These are phyloP conservation scores for Drosophila sucinea DNA, from an alignment of 1,140 invertebrate genomes.

Conservation along the genomic window DNA sequence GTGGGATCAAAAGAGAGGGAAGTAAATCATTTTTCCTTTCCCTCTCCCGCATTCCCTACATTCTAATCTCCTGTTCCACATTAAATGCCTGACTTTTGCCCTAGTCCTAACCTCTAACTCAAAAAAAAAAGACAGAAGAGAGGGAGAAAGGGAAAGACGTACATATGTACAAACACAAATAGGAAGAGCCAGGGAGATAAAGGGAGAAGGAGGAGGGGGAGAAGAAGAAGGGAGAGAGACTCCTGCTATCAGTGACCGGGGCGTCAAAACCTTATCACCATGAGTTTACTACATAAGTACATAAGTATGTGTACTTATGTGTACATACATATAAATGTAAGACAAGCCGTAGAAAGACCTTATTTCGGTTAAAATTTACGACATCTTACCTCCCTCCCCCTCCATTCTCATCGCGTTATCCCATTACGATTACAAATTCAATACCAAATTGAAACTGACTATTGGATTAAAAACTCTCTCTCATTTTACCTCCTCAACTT, in stretches of 20 bases:
- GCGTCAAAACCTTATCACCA: slow-evolving; percentile 16
- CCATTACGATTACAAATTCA: background rate
- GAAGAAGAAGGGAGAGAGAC: background rate
- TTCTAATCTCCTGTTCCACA: background rate
- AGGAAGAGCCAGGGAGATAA: no score
- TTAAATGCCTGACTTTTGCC: slow-evolving; percentile 3
- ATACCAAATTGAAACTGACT: background rate
- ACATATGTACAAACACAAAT: background rate
- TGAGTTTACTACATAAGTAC: background rate
- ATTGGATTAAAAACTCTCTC: no score
- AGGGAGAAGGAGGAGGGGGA: background rate
- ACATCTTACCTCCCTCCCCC: background rate
- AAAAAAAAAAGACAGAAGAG: background rate
- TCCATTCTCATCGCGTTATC: no score
- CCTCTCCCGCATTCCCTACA: background rate
- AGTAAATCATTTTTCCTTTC: background rate
- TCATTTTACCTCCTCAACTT: no score
- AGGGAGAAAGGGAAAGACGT: background rate
- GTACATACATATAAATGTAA: background rate
- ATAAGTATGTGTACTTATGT: background rate
- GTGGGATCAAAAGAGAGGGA: background rate
- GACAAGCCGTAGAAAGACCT: no score
- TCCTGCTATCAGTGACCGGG: slow-evolving; percentile 11
- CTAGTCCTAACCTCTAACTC: slow-evolving; percentile 4
- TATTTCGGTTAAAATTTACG: slow-evolving; percentile 10